Percentiles rank a stretch among this genome's conserved stretches.
These are phyloP conservation scores for Dynastes maya DNA, from an alignment of 2,888 invertebrate genomes.

Conservation along the genomic window DNA sequence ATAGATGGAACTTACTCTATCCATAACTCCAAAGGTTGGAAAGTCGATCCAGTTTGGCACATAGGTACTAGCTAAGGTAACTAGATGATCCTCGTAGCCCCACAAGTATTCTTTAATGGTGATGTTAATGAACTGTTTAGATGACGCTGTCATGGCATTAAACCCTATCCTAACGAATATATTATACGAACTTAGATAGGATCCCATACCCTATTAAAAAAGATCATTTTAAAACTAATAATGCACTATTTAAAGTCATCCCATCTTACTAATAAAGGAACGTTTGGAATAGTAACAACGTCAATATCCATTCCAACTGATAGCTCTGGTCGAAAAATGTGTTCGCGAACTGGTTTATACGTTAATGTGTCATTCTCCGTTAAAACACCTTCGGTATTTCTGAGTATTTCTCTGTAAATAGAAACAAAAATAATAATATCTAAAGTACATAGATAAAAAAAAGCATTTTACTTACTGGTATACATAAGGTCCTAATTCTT, in stretches of 20 bases:
- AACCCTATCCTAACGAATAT: constrained; percentile 76
- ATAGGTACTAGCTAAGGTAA: constrained; percentile 79
- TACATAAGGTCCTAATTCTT: constrained; percentile 86
- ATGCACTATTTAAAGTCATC: too few relatives aligned
- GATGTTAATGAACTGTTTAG: constrained; percentile 77
- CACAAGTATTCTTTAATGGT: constrained; percentile 83
- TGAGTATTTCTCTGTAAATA: constrained; percentile 77
- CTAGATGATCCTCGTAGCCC: constrained; percentile 86
- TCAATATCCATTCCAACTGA: constrained; percentile 79
- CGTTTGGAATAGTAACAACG: constrained; percentile 78
- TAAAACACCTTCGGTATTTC: constrained; percentile 78
- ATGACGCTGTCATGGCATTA: constrained; percentile 73
- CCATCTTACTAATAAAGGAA: constrained; percentile 80
- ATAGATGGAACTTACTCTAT: constrained; percentile 76
- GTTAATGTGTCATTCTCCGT: constrained; percentile 78
- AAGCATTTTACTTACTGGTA: constrained; percentile 79
- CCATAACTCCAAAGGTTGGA: constrained; percentile 85
- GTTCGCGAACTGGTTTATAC: constrained; percentile 75
- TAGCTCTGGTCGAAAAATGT: constrained; percentile 76
- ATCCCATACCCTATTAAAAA: constrained; percentile 73
- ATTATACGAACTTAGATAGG: constrained; percentile 72
- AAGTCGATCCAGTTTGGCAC: constrained; percentile 87
- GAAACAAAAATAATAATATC: neutral
- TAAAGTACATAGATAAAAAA: neutral
- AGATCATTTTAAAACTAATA: constrained; percentile 54